These are phyloP conservation scores for Apodemus agrarius DNA, from an alignment of 2,797 vertebrate genomes.

Conservation along the genomic window DNA sequence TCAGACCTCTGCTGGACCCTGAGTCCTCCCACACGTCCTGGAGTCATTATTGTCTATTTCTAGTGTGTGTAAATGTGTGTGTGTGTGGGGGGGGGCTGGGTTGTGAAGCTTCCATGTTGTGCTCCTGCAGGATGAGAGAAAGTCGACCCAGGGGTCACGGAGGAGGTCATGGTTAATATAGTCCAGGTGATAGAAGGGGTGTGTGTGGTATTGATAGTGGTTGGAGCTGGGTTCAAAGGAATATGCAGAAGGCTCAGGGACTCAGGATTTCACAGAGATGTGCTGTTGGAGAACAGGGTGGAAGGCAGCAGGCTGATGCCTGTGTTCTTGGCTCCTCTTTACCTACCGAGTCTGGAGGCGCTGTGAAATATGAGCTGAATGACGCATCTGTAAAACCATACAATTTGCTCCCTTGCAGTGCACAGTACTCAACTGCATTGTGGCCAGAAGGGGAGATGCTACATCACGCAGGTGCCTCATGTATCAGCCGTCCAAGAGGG, in stretches of 20 bases:
- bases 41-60: neutral
- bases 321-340: neutral
- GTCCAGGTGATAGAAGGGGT: neutral
- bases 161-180: neutral
- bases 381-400: constrained; percentile 61
- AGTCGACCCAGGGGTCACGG: rapidly evolving
- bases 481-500: constrained; percentile 43
- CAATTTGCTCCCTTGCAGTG: constrained; percentile 64
- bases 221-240: neutral
- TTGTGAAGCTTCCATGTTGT: neutral
- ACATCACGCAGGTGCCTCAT: constrained; percentile 52
- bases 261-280: neutral
- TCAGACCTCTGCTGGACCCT: neutral
- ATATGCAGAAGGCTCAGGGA: too few species aligned
- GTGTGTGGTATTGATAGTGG: neutral
- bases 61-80: neutral
- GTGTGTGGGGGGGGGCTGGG: neutral
- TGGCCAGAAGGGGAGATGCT: constrained; percentile 55
- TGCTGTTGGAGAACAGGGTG: neutral
- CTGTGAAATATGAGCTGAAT: neutral
- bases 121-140: neutral
- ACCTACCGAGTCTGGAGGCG: neutral
- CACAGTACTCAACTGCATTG: constrained; percentile 55
- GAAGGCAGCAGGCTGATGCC: neutral
- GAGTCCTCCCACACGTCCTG: neutral